These are phyloP conservation scores for Thumatha senex DNA, from an alignment of 2,888 invertebrate species.

Conservation along the genomic window DNA sequence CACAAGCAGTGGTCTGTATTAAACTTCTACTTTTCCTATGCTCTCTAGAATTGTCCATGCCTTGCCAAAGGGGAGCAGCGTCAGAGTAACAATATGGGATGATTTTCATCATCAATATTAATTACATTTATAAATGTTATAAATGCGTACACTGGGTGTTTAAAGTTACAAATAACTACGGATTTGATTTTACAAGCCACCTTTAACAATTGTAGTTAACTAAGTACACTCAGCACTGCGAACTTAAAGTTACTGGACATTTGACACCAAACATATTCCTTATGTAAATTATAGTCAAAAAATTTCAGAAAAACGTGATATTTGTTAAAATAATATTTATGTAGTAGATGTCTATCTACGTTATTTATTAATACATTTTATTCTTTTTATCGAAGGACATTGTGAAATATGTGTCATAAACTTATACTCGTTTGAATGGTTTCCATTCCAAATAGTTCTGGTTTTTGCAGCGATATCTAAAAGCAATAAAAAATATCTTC, in stretches of 20 bases:
- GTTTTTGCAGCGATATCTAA: conserved; percentile 1
- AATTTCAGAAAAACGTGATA: background rate
- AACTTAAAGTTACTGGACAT: background rate
- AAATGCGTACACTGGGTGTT: too few relatives aligned
- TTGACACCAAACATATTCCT: background rate
- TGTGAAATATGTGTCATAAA: conserved; percentile 6
- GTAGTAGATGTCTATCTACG: background rate
- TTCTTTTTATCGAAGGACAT: conserved; percentile 1
- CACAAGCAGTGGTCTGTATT: too few relatives aligned
- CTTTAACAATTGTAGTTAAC: too few relatives aligned
- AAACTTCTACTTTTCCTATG: too few relatives aligned
- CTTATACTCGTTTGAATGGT: conserved; percentile 1
- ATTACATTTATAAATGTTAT: too few relatives aligned
- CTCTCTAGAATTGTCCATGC: too few relatives aligned
- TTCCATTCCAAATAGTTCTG: conserved; percentile 3
- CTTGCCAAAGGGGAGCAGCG: too few relatives aligned
- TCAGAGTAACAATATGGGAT: too few relatives aligned
- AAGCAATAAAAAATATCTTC: conserved; percentile 3
- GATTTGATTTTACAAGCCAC: too few relatives aligned
- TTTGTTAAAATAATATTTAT: background rate
- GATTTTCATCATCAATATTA: too few relatives aligned
- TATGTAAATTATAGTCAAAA: background rate
- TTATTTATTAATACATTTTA: conserved; percentile 3
- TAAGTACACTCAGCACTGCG: too few relatives aligned
- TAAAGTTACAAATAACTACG: too few relatives aligned